A percentile compares a stretch with the other conserved stretches of the same genome.
Evolutionary conservation across 1,140 invertebrate species (phyloP).

Genomic region (Aleiodes sp.): DNA sequence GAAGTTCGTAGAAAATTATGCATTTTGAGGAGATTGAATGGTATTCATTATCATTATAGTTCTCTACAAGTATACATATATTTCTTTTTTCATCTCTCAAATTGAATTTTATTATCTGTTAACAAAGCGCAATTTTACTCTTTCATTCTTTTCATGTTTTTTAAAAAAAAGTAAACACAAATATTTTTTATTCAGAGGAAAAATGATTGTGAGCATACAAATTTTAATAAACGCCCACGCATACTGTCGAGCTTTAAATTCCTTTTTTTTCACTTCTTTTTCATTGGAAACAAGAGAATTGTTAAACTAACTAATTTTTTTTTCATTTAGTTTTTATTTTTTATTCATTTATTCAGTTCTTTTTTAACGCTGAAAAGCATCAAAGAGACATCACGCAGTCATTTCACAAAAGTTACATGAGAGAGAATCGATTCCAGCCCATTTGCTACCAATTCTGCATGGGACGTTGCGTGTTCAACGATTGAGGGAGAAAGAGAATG

Average conservation of each 20-base stretch:
- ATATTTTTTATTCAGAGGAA: too few relatives aligned
- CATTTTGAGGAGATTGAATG: neutral
- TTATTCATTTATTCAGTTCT: too few relatives aligned
- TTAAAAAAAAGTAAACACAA: too few relatives aligned
- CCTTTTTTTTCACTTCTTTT: too few relatives aligned
- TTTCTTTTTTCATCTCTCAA: neutral
- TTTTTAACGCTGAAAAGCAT: too few relatives aligned
- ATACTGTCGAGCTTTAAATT: too few relatives aligned
- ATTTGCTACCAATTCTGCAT: slow-evolving; percentile 30
- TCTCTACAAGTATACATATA: neutral
- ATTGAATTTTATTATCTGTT: slow-evolving; percentile 3
- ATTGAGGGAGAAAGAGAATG: slow-evolving; percentile 5
- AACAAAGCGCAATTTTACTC: neutral
- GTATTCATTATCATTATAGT: slow-evolving; percentile 6
- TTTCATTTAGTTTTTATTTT: too few relatives aligned
- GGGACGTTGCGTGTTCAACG: slow-evolving; percentile 31
- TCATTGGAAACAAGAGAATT: too few relatives aligned
- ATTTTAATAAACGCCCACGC: too few relatives aligned
- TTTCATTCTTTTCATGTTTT: neutral
- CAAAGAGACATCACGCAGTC: neutral
- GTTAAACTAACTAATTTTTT: too few relatives aligned
- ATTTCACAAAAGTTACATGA: neutral
- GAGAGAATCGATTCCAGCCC: slow-evolving; percentile 27
- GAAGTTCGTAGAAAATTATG: neutral
- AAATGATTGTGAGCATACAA: too few relatives aligned